phyloP scores from a whole-genome alignment of 2,888 invertebrate species.

The Hyalella azteca region DNA sequence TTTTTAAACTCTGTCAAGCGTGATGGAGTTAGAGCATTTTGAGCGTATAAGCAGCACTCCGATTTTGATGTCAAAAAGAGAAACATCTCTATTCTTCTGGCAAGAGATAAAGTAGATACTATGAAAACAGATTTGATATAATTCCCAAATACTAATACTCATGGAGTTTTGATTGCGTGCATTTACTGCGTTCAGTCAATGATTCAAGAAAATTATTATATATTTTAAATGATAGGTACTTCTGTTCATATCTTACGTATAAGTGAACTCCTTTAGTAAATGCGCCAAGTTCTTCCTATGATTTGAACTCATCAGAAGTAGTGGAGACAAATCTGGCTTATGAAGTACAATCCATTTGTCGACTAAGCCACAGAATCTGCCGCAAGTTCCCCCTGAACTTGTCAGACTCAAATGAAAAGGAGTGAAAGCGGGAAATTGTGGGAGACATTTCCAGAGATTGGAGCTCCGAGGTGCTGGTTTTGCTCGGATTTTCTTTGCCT shows the following conservation, averaged over 20 bases:
- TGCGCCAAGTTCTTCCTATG: not conserved
- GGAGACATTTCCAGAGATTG: slow-evolving; percentile 35
- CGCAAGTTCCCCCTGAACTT: slow-evolving; percentile 12
- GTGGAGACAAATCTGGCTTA: slow-evolving; percentile 33
- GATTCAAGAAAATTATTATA: not conserved
- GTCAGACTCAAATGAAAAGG: slow-evolving; percentile 26
- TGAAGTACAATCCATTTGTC: slow-evolving; percentile 34
- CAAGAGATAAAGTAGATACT: not conserved
- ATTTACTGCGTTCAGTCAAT: not conserved
- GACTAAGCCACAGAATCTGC: slow-evolving; percentile 7
- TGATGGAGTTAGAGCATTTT: not conserved
- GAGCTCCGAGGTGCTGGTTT: slow-evolving; percentile 21
- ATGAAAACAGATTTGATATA: not conserved
- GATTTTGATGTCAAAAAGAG: not conserved
- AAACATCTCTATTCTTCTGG: not conserved
- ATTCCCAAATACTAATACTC: not conserved
- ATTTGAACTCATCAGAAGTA: slow-evolving; percentile 14
- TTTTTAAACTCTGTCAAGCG: not conserved
- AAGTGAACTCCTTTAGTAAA: not conserved
- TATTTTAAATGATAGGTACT: not conserved
- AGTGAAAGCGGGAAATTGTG: slow-evolving; percentile 30
- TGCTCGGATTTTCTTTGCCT: slow-evolving; percentile 14
- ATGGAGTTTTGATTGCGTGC: not conserved
- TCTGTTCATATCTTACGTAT: not conserved
- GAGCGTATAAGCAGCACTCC: not conserved